Base-by-base conservation (phyloP, 2,888 invertebrate genomes). In the Gerosis bhagava region DNA sequence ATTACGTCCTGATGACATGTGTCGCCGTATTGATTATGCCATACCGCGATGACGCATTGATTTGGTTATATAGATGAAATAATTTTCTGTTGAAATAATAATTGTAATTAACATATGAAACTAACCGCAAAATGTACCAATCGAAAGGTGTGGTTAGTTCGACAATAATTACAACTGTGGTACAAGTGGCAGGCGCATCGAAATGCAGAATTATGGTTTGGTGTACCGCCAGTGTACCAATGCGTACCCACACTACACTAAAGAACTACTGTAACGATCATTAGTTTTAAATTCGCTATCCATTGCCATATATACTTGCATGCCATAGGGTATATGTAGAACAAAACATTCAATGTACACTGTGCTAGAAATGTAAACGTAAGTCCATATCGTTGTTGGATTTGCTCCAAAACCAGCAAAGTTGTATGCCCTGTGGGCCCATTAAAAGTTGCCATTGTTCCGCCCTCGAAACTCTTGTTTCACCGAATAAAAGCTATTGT, bases 391-490 rank as follows among this genome's bases (percentile, higher is more conserved):
- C 17, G 12, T n/a, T 43, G 63, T 67, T 75, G 75, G 73, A 73
- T 59, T 58, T 60, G 56, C 57, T 72, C 71, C 76, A 74, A 67
- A 64, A 66, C 62, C 60, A 66, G 45, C 15, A 37, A 37, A 45
- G 64, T 43, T 41, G 54, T 56, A 55, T 64, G 61, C 70, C 73
- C 75, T 52, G 67, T 65, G 70, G 76, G 72, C 70, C 78, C 75
- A 80, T 81, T 81, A 81, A 80, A 81, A 81, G 69, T 81, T 79
- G 52, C 54, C 58, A 60, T 62, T 67, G 65, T 65, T 53, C 60
- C 40, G 10, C 28, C 63, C 70, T 62, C 68, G 62, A 62, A 71
- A 66, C 67, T 67, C 51, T 39, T 49, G 49, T 54, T 55, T 54
- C 48, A 46, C 37, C 58, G 57, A 58, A 57, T 64, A 58, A 63